Evolutionary conservation across 2,888 invertebrate species (phyloP).

Genomic region (Meghimatium bilineatum): DNA sequence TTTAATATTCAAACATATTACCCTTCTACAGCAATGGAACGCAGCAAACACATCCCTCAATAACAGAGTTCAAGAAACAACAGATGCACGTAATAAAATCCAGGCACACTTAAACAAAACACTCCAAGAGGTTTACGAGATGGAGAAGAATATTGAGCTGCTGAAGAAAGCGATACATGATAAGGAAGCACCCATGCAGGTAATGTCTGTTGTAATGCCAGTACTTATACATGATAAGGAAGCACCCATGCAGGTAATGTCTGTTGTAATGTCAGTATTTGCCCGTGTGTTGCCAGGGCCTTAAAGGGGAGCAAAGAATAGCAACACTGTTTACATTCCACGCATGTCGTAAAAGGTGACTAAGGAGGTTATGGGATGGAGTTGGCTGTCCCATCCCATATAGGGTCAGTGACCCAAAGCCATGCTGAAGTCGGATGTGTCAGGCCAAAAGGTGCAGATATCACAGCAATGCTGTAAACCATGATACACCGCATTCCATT

Average conservation of each 20-base stretch:
- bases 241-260: slow-evolving; percentile 75
- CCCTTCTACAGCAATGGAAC: slow-evolving; percentile 71
- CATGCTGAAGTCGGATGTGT: no score
- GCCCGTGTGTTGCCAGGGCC: no score
- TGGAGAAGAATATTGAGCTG: slow-evolving; percentile 93
- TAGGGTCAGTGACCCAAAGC: no score
- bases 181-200: slow-evolving; percentile 81
- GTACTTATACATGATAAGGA: slow-evolving; percentile 85
- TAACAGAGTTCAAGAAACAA: slow-evolving; percentile 75
- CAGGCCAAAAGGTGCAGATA: no score
- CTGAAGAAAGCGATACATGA: slow-evolving; percentile 93
- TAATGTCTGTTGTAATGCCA: neutral
- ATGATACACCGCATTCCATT: no score
- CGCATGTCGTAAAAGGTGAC: no score
- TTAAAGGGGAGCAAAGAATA: no score
- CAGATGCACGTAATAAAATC: slow-evolving; percentile 76
- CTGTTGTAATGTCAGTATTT: no score
- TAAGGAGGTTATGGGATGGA: no score
- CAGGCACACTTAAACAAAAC: slow-evolving; percentile 79
- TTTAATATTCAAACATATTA: neutral
- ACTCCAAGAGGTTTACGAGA: slow-evolving; percentile 94
- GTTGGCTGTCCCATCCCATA: no score
- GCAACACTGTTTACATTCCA: no score
- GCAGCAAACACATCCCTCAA: slow-evolving; percentile 75
- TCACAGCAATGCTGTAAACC: no score